Evolutionary conservation across 2,797 vertebrate species (phyloP).

Genomic region (Eulemur rubriventer): DNA sequence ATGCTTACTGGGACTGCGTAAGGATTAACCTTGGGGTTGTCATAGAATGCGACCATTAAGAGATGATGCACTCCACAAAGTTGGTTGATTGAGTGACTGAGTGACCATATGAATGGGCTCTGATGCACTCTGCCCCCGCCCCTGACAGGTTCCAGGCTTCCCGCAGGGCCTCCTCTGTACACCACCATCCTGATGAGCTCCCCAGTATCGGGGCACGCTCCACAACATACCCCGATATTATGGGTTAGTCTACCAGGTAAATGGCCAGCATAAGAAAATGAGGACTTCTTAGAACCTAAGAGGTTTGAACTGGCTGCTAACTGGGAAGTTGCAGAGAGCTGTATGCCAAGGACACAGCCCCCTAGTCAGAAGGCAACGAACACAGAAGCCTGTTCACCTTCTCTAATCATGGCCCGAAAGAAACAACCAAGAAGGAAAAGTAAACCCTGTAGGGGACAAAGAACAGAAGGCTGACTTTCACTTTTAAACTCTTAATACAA

Average conservation of each 20-base stretch:
- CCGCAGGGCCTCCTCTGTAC: background rate
- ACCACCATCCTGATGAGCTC: background rate
- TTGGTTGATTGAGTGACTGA: background rate
- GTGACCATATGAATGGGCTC: background rate
- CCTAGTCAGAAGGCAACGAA: background rate
- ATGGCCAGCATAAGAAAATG: background rate
- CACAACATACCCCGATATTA: rapidly evolving
- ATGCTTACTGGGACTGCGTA: background rate
- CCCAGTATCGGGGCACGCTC: background rate
- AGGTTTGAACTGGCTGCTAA: background rate
- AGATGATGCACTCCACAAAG: background rate
- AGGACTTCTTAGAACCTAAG: background rate
- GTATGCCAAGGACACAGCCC: background rate
- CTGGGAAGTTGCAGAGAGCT: background rate
- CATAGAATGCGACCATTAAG: background rate
- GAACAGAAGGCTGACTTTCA: background rate
- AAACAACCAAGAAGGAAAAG: background rate
- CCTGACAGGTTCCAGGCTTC: background rate
- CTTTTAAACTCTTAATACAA: slow-evolving; percentile 14
- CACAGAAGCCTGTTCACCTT: background rate
- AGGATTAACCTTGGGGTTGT: background rate
- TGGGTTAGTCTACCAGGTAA: background rate
- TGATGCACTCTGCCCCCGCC: background rate
- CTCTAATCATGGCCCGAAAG: background rate
- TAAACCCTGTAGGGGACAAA: background rate